phyloP scores from a whole-genome alignment of 1,140 invertebrate genomes.

The Sinonovacula constricta region DNA sequence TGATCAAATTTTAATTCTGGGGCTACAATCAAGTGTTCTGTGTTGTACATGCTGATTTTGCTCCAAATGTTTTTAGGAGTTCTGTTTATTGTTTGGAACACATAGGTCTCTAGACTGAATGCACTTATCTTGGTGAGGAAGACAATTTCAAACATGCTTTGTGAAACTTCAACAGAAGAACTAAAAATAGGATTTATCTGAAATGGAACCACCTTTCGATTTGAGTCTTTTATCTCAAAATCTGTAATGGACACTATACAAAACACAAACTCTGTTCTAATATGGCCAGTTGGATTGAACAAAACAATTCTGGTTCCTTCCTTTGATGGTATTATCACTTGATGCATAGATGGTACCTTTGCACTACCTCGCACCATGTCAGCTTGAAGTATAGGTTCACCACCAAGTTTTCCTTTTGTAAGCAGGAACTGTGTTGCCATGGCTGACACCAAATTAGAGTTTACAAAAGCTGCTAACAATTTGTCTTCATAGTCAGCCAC shows the following conservation, averaged over 20 bases:
- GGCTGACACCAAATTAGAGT: slow-evolving; percentile 60
- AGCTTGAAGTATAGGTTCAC: slow-evolving; percentile 58
- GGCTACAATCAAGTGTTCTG: slow-evolving; percentile 59
- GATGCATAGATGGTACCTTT: slow-evolving; percentile 53
- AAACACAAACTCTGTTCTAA: slow-evolving; percentile 63
- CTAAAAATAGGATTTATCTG: slow-evolving; percentile 70
- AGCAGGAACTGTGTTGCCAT: slow-evolving; percentile 64
- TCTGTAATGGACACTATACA: slow-evolving; percentile 58
- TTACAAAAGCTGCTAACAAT: slow-evolving; percentile 77
- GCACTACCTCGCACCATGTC: slow-evolving; percentile 49
- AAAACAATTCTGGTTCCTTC: slow-evolving; percentile 60
- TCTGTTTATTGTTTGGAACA: slow-evolving; percentile 22
- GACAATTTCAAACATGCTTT: slow-evolving; percentile 62
- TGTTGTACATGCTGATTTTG: slow-evolving; percentile 63
- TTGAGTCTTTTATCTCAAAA: slow-evolving; percentile 55
- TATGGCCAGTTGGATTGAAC: slow-evolving; percentile 69
- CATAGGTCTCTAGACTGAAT: slow-evolving; percentile 61
- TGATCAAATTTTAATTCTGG: slow-evolving; percentile 60
- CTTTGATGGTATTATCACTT: slow-evolving; percentile 52
- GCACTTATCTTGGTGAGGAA: slow-evolving; percentile 67
- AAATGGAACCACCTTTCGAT: slow-evolving; percentile 60
- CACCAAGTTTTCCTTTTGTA: slow-evolving; percentile 58
- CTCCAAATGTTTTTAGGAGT: slow-evolving; percentile 44
- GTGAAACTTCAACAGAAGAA: slow-evolving; percentile 54
- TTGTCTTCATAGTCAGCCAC: slow-evolving; percentile 94